These are phyloP conservation scores for Paelopatides confundens DNA, from an alignment of 53 echinoderm and acorn worm genomes.

Conservation along the genomic window DNA sequence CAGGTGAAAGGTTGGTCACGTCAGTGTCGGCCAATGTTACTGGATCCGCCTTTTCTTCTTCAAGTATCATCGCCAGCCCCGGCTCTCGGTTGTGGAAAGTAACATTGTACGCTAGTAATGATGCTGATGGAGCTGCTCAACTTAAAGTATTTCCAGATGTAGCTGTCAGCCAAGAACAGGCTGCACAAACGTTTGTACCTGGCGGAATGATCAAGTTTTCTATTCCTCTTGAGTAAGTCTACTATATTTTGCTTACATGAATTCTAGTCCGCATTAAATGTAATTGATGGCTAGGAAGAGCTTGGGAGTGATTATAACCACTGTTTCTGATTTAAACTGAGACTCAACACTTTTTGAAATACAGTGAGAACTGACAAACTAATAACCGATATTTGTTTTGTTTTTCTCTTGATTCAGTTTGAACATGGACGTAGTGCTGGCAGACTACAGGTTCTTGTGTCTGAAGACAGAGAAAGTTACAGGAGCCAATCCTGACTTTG, in stretches of 20 bases:
- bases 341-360: too few relatives aligned
- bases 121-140: neutral
- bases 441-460: neutral
- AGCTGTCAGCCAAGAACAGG: neutral
- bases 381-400: too few relatives aligned
- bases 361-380: too few relatives aligned
- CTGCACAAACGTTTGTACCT: neutral
- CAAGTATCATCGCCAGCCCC: neutral
- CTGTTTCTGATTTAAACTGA: too few relatives aligned
- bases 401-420: neutral
- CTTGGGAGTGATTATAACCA: too few relatives aligned
- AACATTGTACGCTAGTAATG: conserved; percentile 1
- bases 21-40: neutral
- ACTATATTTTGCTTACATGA: too few relatives aligned
- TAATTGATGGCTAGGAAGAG: too few relatives aligned
- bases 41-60: neutral
- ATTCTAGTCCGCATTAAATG: too few relatives aligned
- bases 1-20: too few relatives aligned
- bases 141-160: conserved; percentile 1
- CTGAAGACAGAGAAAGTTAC: neutral
- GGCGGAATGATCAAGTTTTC: neutral
- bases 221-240: neutral
- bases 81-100: neutral
- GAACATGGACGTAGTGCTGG: conserved; percentile 8
- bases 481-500: conserved; percentile 8